Conservation (phyloP, 1,140 invertebrate species). For the Liolophura sinensis region DNA sequence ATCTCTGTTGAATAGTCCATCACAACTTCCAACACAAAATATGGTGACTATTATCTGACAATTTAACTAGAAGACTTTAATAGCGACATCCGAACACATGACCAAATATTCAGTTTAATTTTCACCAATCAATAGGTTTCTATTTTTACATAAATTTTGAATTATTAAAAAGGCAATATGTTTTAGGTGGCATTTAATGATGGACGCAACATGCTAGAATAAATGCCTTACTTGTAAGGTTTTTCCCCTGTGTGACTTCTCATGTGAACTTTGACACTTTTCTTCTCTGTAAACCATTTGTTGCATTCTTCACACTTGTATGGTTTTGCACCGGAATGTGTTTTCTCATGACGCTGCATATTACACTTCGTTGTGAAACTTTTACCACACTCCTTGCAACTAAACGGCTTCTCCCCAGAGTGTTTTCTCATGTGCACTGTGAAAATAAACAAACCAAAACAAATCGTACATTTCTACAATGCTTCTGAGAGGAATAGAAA, state of each 20-base stretch:
- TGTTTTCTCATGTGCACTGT: conserved; percentile 47
- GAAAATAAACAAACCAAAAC: not conserved
- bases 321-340: conserved; percentile 28
- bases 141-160: not conserved
- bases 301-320: conserved; percentile 29
- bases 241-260: conserved; percentile 58
- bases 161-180: too few relatives aligned
- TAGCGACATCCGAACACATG: too few relatives aligned
- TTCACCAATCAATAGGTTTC: too few relatives aligned
- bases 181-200: too few relatives aligned
- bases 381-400: conserved; percentile 88
- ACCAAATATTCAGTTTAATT: too few relatives aligned
- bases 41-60: not conserved
- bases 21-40: not conserved
- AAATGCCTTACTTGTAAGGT: conserved; percentile 51
- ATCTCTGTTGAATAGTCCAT: too few relatives aligned
- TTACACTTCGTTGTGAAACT: conserved; percentile 94
- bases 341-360: conserved; percentile 74
- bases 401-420: conserved; percentile 86
- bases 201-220: conserved; percentile 9
- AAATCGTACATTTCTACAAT: not conserved
- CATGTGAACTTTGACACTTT: conserved; percentile 56
- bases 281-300: conserved; percentile 55
- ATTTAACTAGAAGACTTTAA: too few relatives aligned
- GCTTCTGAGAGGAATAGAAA: not conserved